Evolutionary conservation across 2,797 vertebrate species (phyloP).

Genomic region (Busarellus nigricollis): DNA sequence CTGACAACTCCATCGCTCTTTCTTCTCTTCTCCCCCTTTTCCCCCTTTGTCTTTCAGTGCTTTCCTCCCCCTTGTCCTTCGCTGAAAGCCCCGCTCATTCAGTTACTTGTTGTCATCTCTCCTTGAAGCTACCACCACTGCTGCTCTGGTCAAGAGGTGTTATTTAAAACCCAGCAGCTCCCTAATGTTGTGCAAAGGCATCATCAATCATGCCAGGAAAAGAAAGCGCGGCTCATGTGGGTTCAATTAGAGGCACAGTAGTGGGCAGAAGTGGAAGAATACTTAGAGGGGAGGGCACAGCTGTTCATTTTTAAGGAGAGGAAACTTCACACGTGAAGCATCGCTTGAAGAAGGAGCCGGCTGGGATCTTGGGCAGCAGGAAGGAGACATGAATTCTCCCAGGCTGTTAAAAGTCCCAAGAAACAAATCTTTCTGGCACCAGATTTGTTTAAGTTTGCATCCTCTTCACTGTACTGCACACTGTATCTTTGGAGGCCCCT

Average conservation of each 20-base stretch:
- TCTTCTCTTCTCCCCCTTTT: background rate
- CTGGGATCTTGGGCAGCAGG: slow-evolving; percentile 53
- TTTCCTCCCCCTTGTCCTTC: slow-evolving; percentile 47
- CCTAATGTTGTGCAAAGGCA: slow-evolving; percentile 69
- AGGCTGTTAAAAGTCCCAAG: slow-evolving; percentile 47
- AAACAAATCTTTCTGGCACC: slow-evolving; percentile 50
- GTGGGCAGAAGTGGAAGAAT: slow-evolving; percentile 78
- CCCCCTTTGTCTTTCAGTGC: slow-evolving; percentile 23
- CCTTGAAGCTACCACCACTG: slow-evolving; percentile 62
- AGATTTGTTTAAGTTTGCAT: slow-evolving; percentile 46
- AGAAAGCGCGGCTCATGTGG: slow-evolving; percentile 72
- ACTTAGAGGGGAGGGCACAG: slow-evolving; percentile 78
- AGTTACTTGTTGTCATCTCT: slow-evolving; percentile 62
- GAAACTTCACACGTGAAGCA: slow-evolving; percentile 73
- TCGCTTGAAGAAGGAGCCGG: slow-evolving; percentile 53
- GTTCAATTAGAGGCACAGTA: slow-evolving; percentile 81
- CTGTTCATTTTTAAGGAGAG: slow-evolving; percentile 81
- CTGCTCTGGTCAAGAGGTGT: slow-evolving; percentile 70
- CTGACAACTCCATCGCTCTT: background rate
- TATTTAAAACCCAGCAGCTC: slow-evolving; percentile 73
- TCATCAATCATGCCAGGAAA: slow-evolving; percentile 74
- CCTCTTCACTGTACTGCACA: background rate
- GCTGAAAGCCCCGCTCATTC: slow-evolving; percentile 28
- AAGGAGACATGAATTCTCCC: slow-evolving; percentile 59
- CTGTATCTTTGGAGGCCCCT: background rate